Evolutionary conservation across 2,888 invertebrate genomes (phyloP), one percentile per base, ranked within the genome.

Genomic region (Ennomos fuscantarius): DNA sequence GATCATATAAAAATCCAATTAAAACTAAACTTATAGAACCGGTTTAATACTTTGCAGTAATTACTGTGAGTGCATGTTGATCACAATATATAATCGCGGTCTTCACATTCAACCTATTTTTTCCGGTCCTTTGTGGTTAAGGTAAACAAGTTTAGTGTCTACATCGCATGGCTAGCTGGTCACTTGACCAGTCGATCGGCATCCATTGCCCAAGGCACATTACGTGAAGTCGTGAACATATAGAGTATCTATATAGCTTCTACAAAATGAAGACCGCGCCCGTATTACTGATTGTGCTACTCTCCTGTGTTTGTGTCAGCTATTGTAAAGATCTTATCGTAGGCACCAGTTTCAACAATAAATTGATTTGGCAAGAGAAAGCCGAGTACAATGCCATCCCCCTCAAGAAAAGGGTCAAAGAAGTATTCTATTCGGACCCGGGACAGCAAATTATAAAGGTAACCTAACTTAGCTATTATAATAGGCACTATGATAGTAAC

Each of bases 371-470:
- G 78, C 89, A 90, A 63, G 72, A 89, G 62, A 91, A 91, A 65
- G 87, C 87, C 1, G 91, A 89, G 53, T 91, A 89, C 69, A 88
- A 81, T 69, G 73, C 88, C 5, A 86, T 91, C 59, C 92, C 89
- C 2, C 71, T 91, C 6, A 91, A 90, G 72, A 92, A 92, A 65
- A 80, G 91, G 63, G 89, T 89, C 52, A 92, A 92, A 67, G 91
- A 92, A 70, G 84, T 85, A 12, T 92, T 92, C 72, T 92, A 62
- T 61, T 84, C 86, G 1, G 91, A 92, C 63, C 84, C 91, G 1
- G 89, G 86, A 42, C 90, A 92, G 54, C 90, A 90, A 74, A 80
- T 85, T 55, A 89, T 92, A 52, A 92, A 89, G 90, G 91, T 91
- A 79, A 68, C 44, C n/a, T 33, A n/a, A 37, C 13, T 33, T 46